These are phyloP conservation scores for Drosophila percnosoma DNA, from an alignment of 2,888 invertebrate genomes.

Conservation along the genomic window DNA sequence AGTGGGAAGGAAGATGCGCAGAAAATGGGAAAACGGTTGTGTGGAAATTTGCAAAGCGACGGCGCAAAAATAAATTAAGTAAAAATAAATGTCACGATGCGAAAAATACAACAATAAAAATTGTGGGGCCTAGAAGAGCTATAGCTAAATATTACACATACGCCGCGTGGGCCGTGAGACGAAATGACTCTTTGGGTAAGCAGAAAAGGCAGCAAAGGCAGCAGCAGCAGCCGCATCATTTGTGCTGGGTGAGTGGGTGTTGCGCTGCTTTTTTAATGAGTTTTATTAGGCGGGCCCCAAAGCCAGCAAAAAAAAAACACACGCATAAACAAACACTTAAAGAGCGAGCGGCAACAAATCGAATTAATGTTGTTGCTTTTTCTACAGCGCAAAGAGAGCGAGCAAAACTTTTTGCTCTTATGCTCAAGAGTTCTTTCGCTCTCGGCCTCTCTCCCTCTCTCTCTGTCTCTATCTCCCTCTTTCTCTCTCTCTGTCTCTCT, in stretches of 20 bases:
- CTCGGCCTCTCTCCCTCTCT: constrained; percentile 6
- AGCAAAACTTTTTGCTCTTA: neutral
- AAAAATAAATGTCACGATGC: constrained; percentile 78
- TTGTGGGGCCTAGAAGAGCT: constrained; percentile 17
- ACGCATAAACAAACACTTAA: constrained; percentile 80
- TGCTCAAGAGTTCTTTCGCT: constrained; percentile 1
- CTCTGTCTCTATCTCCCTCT: neutral
- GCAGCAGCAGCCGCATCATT: neutral
- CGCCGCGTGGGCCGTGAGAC: constrained; percentile 53
- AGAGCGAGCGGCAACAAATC: constrained; percentile 68
- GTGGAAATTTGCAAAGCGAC: constrained; percentile 70
- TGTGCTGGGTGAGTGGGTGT: constrained; percentile 32
- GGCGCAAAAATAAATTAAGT: constrained; percentile 81
- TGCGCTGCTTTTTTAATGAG: constrained; percentile 73
- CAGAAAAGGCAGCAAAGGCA: neutral
- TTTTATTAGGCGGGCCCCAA: constrained; percentile 69
- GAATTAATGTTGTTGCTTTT: constrained; percentile 61
- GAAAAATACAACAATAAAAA: constrained; percentile 40
- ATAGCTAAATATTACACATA: constrained; percentile 60
- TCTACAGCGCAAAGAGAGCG: constrained; percentile 44
- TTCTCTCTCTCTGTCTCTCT: constrained; percentile 11
- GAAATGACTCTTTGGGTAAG: constrained; percentile 12
- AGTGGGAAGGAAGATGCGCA: constrained; percentile 36
- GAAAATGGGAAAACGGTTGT: constrained; percentile 54
- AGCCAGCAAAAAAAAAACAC: constrained; percentile 31